Evolutionary conservation across 2,888 invertebrate species (phyloP), one percentile per base, ranked within the genome.

Genomic region (Hemistola chrysoprasaria): DNA sequence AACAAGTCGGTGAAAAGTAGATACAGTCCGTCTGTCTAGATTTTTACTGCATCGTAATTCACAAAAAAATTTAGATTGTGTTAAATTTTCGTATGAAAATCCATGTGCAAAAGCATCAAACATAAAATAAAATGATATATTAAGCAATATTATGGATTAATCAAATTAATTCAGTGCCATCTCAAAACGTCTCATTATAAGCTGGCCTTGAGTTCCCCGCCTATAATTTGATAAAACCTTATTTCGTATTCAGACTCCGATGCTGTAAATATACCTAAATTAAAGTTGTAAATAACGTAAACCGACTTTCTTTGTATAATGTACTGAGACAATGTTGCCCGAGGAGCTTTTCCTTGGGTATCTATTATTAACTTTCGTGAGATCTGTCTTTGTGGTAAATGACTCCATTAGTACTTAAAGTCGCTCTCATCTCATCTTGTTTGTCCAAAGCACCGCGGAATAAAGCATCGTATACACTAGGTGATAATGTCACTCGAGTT

Each of bases 161-260:
- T n/a, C n/a, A 4, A 3, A 16, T 3, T 4, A 16, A 16, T 16
- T 4, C 3, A 41, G 59, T 49, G 40, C 47, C 41, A 44, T 50
- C 36, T 47, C 46, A 6, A 24, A 34, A 29, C 57, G 51, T 54
- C 54, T 56, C 54, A 58, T 55, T 58, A 62, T 51, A 63, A 57
- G 32, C 25, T 23, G 25, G 10, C 30, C 33, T 34, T 22, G 16
- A 51, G 47, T 55, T 43, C 51, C 50, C 51, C 44, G 39, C 41
- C 50, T 54, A n/a, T 61, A 61, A 58, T 61, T 65, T 65, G 61
- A 50, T 56, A 54, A 58, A 61, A 65, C 56, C 58, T 58, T 47
- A 56, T 64, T 64, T 48, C 44, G 40, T 44, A 40, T 49, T 46
- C 35, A 28, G 34, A 44, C 35, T 53, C 47, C 53, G 54, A 54